Evolutionary conservation across 2,113 vertebrate genomes (phyloP).

Genomic region (Siniperca knerii): DNA sequence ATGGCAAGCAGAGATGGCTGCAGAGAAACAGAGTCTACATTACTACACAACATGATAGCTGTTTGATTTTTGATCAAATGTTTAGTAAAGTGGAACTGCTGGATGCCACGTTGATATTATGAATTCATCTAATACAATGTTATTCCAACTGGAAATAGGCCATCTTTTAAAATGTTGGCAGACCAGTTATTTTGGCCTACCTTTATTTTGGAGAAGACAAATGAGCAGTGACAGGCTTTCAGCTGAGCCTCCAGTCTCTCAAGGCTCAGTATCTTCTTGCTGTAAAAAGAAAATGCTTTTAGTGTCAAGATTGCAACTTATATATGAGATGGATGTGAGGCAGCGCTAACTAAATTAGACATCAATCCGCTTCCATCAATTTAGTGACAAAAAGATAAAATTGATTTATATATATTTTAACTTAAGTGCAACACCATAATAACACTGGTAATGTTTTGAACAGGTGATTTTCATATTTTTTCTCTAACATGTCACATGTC

Average conservation of each 20-base stretch:
- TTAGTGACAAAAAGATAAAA: neutral
- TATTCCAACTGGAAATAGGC: neutral
- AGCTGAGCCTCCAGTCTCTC: slow-evolving; percentile 95
- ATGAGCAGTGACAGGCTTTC: slow-evolving; percentile 95
- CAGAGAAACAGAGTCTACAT: neutral
- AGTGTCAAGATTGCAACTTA: slow-evolving; percentile 16
- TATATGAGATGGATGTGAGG: neutral
- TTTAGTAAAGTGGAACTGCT: neutral
- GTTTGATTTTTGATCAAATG: neutral
- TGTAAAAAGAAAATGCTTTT: slow-evolving; percentile 73
- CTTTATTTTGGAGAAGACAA: slow-evolving; percentile 95
- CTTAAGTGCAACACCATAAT: neutral
- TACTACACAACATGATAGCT: neutral
- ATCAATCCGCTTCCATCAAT: neutral
- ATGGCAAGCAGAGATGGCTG: slow-evolving; percentile 94
- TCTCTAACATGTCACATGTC: slow-evolving; percentile 12
- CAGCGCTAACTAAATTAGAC: neutral
- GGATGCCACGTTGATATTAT: neutral
- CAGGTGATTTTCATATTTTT: neutral
- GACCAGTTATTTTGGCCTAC: slow-evolving; percentile 75
- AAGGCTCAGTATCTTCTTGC: slow-evolving; percentile 87
- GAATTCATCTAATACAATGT: neutral
- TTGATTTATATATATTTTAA: neutral
- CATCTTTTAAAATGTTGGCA: neutral
- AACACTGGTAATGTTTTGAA: neutral